phyloP scores from a whole-genome alignment of 2,888 invertebrate species.

The Ctenicera cuprea region DNA sequence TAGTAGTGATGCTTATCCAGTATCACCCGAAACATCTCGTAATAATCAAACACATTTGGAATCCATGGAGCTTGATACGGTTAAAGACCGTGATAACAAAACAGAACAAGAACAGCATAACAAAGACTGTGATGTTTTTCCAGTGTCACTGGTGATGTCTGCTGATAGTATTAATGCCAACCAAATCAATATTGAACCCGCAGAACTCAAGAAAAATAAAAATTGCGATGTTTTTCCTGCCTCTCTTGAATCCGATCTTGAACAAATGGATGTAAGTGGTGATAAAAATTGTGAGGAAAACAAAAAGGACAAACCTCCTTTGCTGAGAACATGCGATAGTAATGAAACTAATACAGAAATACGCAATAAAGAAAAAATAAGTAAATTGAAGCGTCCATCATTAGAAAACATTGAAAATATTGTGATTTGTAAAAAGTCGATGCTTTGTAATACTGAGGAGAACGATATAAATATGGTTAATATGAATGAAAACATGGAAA shows the following conservation, averaged over 20 bases:
- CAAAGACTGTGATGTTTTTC: too few species aligned
- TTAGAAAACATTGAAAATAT: background rate
- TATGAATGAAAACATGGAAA: background rate
- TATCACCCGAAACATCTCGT: conserved; percentile 27
- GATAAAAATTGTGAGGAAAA: too few species aligned
- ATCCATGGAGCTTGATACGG: too few species aligned
- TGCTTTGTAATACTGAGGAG: background rate
- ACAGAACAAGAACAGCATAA: too few species aligned
- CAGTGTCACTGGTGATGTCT: too few species aligned
- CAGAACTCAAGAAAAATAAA: too few species aligned
- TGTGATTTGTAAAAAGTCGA: background rate
- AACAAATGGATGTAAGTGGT: too few species aligned
- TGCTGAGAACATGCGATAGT: background rate
- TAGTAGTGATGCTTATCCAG: conserved; percentile 21
- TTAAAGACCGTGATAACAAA: too few species aligned
- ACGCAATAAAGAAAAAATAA: background rate
- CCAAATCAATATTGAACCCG: too few species aligned
- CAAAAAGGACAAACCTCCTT: background rate
- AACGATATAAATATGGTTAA: background rate
- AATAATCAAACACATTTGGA: conserved; percentile 1
- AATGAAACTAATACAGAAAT: background rate
- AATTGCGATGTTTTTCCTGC: too few species aligned
- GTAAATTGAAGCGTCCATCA: background rate
- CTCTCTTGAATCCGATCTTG: too few species aligned
- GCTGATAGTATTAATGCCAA: too few species aligned